Base-by-base conservation (phyloP, 2,113 vertebrate species). In the Alces alces region DNA sequence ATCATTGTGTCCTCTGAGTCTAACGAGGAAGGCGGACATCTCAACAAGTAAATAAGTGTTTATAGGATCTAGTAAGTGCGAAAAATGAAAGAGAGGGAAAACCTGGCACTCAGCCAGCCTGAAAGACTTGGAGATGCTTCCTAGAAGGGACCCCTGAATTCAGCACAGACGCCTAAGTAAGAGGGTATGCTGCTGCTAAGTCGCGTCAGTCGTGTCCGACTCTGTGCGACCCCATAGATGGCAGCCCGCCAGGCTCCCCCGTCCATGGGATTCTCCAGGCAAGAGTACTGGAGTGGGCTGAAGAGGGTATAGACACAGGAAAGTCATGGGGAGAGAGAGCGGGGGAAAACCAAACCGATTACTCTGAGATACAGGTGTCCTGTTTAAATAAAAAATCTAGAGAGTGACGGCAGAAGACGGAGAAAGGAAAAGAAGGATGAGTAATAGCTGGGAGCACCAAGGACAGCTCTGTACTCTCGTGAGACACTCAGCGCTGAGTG, bases 401-500 rank as follows among this genome's bases (percentile, higher is more conserved):
- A 54, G 55, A 12, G 6, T 3, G 19, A 57, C 15, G 23, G n/a
- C 58, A 50, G 61, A 43, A 30, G 80, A 45, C 4, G 11, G 33
- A 6, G 33, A 23, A 57, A 57, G 8, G 39, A 39, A 84, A 78
- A 8, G 5, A 3, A 10, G 47, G 21, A 7, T 23, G 1, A 60
- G 1, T 10, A 19, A 10, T 55, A 73, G 13, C 28, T 13, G 3
- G 7, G 39, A 19, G 30, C 28, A 12, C 3, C 58, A 8, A n/a
- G 25, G 47, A 17, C 27, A 16, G 45, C 70, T 64, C 33, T 1
- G 11, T 0, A 4, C 27, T 83, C 36, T 25, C 12, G 1, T 1
- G 45, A 6, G 28, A 19, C 91, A 23, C 13, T 0, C 14, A 11
- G 0, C 0, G 4, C 19, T 3, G 6, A 52, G 14, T 2, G 19